These are phyloP conservation scores for Gadopsis bispinosus DNA, from an alignment of 2,797 vertebrate genomes.

Conservation along the genomic window DNA sequence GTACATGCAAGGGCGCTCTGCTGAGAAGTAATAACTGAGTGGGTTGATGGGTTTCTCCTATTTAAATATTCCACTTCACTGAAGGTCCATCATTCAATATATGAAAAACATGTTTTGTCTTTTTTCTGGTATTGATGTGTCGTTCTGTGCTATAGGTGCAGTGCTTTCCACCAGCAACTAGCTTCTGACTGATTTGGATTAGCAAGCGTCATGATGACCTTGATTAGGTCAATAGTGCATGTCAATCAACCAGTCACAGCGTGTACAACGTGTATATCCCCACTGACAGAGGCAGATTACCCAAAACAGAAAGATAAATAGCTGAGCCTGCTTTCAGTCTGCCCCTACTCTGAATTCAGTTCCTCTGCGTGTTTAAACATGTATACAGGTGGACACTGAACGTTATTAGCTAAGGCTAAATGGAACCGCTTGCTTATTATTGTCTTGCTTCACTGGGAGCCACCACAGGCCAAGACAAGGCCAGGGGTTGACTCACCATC, in stretches of 20 bases:
- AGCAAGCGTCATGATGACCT: constrained; percentile 32
- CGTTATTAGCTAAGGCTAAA: constrained; percentile 1
- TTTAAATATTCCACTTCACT: constrained; percentile 3
- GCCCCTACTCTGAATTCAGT: neutral
- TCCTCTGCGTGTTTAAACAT: constrained; percentile 10
- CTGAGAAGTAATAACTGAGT: constrained; percentile 6
- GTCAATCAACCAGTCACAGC: constrained; percentile 15
- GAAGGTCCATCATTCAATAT: constrained; percentile 8
- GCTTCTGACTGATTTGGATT: constrained; percentile 23
- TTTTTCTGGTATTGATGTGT: neutral
- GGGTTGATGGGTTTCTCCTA: constrained; percentile 15
- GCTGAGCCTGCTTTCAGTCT: neutral
- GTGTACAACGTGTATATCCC: neutral
- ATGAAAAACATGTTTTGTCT: constrained; percentile 1
- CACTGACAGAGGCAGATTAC: neutral
- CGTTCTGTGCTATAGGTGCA: neutral
- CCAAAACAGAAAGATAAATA: neutral
- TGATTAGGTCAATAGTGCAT: constrained; percentile 31
- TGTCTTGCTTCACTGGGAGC: constrained; percentile 16
- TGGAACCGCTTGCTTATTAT: constrained; percentile 24
- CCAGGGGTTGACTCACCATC: constrained; percentile 9
- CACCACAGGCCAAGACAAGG: constrained; percentile 10
- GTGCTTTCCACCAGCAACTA: neutral
- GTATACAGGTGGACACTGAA: constrained; percentile 33
- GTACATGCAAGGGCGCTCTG: constrained; percentile 4